Base-by-base conservation (phyloP, 2,797 vertebrate genomes). In the Cossypha heuglini region DNA sequence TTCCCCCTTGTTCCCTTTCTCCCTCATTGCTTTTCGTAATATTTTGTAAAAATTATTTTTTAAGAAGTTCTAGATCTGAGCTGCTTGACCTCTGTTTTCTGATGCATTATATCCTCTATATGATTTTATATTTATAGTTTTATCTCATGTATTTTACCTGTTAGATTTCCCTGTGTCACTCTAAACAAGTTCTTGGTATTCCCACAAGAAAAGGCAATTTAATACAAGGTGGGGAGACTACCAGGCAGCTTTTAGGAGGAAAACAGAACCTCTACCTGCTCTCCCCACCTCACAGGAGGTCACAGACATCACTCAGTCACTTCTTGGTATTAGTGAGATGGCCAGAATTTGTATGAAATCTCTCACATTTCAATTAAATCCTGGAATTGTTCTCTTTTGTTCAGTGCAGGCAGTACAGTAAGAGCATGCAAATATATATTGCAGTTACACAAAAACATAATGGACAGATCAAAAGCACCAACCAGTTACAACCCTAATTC, bases 391-490 rank as follows among this genome's bases (percentile, higher is more conserved):
- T 95, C 83, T 22, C 61, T 79, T 86, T 54, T 72, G 25, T 49
- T 95, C 57, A 49, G 42, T 40, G 46, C 89, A 91, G 82, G 35
- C 46, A 42, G 8, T 86, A 67, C 18, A 74, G 13, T 15, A 37
- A 81, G 33, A 42, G 74, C 80, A 45, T 49, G 69, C 92, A 45
- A 42, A 84, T 38, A 33, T 18, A 9, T 84, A 66, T 45, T 92
- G 40, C 91, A 90, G 76, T 91, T 96, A 83, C 93, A 76, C 88
- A 93, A 61, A 92, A 54, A 25, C 38, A 42, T 68, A 91, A 87
- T 86, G 84, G 85, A 59, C 85, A 83, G 86, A 93, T 79, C 90
- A 76, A 91, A 96, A 93, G 90, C 80, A 94, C 29, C 86, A 67
- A 75, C 35, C 55, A 45, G 79, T 89, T 79, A 92, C 46, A 58